Evolutionary conservation across 2,797 vertebrate species (phyloP).

Genomic region (Gobio occitaniae): DNA sequence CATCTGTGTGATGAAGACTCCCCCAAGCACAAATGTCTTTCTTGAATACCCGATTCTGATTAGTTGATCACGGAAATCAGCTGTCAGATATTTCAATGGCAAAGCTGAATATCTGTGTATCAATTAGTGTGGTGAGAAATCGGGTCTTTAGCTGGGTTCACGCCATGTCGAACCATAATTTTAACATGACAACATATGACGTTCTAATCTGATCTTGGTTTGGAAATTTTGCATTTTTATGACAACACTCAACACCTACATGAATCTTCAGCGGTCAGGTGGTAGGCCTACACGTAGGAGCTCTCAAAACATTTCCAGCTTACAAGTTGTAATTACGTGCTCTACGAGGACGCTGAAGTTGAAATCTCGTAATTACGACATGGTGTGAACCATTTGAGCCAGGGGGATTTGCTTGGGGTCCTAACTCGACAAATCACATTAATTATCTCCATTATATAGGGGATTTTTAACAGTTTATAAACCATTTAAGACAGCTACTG

Average conservation of each 20-base stretch:
- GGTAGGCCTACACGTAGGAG: not conserved
- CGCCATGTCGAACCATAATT: not conserved
- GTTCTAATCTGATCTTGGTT: not conserved
- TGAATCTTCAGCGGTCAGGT: not conserved
- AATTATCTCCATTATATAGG: not conserved
- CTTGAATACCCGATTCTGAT: not conserved
- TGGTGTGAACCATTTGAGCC: not conserved
- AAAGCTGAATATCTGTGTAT: not conserved
- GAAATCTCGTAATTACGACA: not conserved
- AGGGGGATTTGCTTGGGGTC: not conserved
- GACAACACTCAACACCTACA: not conserved
- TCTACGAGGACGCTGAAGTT: not conserved
- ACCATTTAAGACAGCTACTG: not conserved
- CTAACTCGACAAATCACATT: not conserved
- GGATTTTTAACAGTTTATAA: not conserved
- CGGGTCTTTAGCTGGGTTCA: not conserved
- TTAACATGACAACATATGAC: not conserved
- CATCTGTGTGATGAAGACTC: not conserved
- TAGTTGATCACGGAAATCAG: not conserved
- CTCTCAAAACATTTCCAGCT: not conserved
- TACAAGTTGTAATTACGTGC: not conserved
- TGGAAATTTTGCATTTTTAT: not conserved
- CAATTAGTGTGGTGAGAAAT: not conserved
- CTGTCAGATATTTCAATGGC: not conserved
- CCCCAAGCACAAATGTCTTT: not conserved